These are phyloP conservation scores for Dinoponera quadriceps DNA, from an alignment of 1,140 invertebrate genomes.

Conservation along the genomic window DNA sequence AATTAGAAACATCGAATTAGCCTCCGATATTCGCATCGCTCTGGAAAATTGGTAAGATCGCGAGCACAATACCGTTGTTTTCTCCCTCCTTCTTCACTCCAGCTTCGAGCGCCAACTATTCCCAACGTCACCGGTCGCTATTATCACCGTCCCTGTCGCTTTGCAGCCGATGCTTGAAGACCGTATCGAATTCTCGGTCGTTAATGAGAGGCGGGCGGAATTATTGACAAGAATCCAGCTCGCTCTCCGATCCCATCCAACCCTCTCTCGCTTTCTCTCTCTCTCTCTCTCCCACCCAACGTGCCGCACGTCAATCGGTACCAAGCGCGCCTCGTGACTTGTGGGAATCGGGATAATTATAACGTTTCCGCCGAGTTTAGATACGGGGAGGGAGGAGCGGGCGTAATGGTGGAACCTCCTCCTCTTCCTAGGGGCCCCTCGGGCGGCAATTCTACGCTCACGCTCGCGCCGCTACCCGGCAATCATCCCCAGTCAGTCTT, in stretches of 20 bases:
- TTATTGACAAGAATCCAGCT: conserved; percentile 62
- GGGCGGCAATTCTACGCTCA: conserved; percentile 84
- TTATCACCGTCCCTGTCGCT: conserved; percentile 43
- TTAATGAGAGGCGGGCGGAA: conserved; percentile 64
- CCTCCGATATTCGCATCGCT: neutral
- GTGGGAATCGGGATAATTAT: conserved; percentile 85
- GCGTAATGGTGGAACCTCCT: conserved; percentile 77
- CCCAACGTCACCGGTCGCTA: conserved; percentile 35
- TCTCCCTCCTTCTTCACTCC: neutral
- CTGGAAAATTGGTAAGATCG: conserved; percentile 35
- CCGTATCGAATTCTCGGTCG: conserved; percentile 56
- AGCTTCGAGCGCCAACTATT: conserved; percentile 32
- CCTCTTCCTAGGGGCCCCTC: conserved; percentile 79
- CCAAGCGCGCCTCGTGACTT: conserved; percentile 76
- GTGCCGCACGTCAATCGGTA: conserved; percentile 71
- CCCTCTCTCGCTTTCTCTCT: conserved; percentile 8
- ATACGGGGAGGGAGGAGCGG: conserved; percentile 74
- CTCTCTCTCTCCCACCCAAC: conserved; percentile 34
- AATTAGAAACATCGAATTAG: conserved; percentile 11
- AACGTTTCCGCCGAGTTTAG: conserved; percentile 83
- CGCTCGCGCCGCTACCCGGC: conserved; percentile 85
- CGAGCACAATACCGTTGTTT: neutral
- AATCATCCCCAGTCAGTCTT: conserved; percentile 86
- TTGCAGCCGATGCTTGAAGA: conserved; percentile 56
- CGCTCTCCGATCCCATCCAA: conserved; percentile 3